A percentile compares a stretch with the other conserved stretches of the same genome.
phyloP scores from a whole-genome alignment of 1,140 invertebrate species.

The Grapholita molesta region DNA sequence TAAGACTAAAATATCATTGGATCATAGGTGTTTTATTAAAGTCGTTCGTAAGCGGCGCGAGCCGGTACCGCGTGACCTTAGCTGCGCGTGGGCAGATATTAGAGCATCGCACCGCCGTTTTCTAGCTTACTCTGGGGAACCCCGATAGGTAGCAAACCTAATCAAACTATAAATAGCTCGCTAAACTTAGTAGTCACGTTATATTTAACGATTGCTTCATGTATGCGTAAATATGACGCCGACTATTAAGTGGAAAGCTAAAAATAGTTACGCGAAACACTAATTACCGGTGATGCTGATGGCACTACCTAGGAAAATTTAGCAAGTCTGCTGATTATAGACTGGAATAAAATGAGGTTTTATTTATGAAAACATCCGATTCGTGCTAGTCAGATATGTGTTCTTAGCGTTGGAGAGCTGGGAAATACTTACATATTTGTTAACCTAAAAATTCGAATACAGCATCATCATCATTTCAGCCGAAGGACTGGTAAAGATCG shows the following conservation, averaged over 20 bases:
- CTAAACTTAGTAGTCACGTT: neutral
- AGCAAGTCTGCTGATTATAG: too few species aligned
- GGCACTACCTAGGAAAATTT: too few species aligned
- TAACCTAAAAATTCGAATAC: too few species aligned
- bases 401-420: too few species aligned
- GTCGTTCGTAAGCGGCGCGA: neutral
- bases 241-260: slow-evolving; percentile 4
- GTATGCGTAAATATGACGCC: neutral
- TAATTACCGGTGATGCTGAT: neutral
- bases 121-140: neutral
- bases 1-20: neutral
- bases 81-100: neutral
- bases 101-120: neutral
- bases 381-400: too few species aligned
- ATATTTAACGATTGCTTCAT: slow-evolving; percentile 8
- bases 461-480: too few species aligned
- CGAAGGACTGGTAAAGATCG: too few species aligned
- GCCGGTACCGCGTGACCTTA: neutral
- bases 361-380: too few species aligned
- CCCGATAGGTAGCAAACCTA: neutral
- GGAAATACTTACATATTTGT: too few species aligned
- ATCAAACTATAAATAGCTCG: neutral
- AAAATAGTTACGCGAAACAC: neutral
- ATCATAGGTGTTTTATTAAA: neutral
- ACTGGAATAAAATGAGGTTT: too few species aligned